Conservation (phyloP, 2,888 invertebrate species). For the Diaprepes abbreviatus region DNA sequence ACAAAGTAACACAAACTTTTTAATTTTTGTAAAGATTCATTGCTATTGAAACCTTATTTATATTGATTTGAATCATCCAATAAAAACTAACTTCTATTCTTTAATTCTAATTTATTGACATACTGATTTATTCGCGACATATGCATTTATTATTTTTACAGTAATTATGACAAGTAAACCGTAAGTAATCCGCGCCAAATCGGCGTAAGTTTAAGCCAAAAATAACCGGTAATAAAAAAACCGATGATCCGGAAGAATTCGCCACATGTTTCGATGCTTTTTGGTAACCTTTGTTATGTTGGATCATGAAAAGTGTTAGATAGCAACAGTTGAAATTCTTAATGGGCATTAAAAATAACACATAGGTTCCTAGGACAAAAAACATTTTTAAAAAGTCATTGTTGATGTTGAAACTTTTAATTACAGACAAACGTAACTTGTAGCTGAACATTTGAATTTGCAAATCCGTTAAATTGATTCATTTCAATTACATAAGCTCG, state of each 20-base stretch:
- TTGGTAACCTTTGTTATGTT: slow-evolving; percentile 20
- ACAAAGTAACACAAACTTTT: too few species aligned
- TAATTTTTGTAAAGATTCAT: too few species aligned
- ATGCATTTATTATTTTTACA: slow-evolving; percentile 34
- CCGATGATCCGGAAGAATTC: slow-evolving; percentile 64
- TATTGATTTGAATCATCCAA: slow-evolving; percentile 31
- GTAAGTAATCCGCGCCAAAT: slow-evolving; percentile 53
- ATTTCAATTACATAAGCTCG: too few species aligned
- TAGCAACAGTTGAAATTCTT: background rate
- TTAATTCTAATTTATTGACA: background rate
- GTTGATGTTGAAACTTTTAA: too few species aligned
- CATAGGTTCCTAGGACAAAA: too few species aligned
- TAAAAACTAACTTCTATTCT: slow-evolving; percentile 29
- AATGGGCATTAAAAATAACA: too few species aligned
- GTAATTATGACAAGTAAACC: slow-evolving; percentile 52
- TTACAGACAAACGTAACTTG: too few species aligned
- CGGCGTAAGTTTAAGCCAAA: slow-evolving; percentile 53
- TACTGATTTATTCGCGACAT: slow-evolving; percentile 31
- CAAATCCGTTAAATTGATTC: too few species aligned
- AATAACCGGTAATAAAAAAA: slow-evolving; percentile 60
- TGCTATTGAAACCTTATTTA: too few species aligned
- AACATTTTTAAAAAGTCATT: too few species aligned
- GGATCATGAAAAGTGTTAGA: background rate
- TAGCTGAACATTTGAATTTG: too few species aligned
- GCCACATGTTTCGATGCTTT: slow-evolving; percentile 62